A percentile compares a stretch with the other conserved stretches of the same genome.
Conservation (phyloP, 2,888 invertebrate species). For the Nezara viridula region DNA sequence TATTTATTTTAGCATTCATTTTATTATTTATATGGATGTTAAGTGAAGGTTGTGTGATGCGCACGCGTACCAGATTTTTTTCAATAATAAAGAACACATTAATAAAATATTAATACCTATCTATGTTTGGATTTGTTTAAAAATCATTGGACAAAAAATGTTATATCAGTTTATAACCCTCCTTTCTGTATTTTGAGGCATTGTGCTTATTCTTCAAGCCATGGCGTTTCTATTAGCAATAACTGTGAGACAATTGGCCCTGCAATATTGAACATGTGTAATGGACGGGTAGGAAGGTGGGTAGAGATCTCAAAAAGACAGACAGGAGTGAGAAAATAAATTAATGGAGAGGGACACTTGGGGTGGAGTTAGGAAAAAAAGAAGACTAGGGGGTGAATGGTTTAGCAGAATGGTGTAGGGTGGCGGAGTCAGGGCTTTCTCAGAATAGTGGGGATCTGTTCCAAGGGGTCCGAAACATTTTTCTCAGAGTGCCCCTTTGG, state of each 20-base stretch:
- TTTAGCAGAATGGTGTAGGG: constrained; percentile 25
- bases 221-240: not conserved
- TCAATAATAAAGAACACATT: no score
- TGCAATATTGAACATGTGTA: constrained; percentile 48
- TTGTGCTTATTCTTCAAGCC: no score
- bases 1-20: no score
- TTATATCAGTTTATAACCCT: no score
- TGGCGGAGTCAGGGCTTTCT: constrained; percentile 48
- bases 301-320: not conserved
- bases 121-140: no score
- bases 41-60: no score
- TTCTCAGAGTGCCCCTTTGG: not conserved
- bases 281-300: constrained; percentile 7
- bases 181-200: no score
- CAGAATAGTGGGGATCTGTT: not conserved
- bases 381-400: constrained; percentile 17
- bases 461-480: not conserved
- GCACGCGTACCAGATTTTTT: no score
- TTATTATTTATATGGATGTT: no score
- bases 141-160: no score
- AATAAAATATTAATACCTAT: no score
- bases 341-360: constrained; percentile 33
- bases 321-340: constrained; percentile 30
- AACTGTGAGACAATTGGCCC: not conserved
- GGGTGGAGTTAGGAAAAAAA: not conserved